A percentile compares a stretch with the other conserved stretches of the same genome.
These are phyloP conservation scores for Athalia cordata DNA, from an alignment of 2,888 invertebrate genomes.

Conservation along the genomic window DNA sequence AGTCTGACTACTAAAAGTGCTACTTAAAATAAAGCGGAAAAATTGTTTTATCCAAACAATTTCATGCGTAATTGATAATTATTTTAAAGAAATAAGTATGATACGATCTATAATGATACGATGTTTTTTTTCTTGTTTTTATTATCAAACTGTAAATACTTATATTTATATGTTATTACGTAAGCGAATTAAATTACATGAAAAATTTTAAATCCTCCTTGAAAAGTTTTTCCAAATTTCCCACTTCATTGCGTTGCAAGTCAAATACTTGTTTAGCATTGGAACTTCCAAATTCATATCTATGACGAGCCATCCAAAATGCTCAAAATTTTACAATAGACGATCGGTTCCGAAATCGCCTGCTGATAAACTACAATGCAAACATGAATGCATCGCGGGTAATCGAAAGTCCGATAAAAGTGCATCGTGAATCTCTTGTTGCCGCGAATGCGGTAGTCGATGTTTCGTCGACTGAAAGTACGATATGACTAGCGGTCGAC, in stretches of 20 bases:
- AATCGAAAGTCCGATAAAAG: no score
- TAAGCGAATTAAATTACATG: conserved; percentile 26
- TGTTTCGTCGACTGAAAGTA: no score
- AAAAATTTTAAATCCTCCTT: not conserved
- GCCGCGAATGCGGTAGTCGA: no score
- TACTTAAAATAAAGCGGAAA: conserved; percentile 25
- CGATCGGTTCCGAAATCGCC: no score
- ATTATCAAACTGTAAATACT: conserved; percentile 22
- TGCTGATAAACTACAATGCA: no score
- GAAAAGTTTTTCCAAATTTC: not conserved
- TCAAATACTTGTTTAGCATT: no score
- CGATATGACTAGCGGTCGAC: no score
- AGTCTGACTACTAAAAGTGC: conserved; percentile 37
- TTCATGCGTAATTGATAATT: not conserved
- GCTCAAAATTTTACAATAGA: no score
- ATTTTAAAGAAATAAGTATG: not conserved
- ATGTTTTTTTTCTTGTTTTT: not conserved
- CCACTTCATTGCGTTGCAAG: not conserved
- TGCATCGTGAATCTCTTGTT: no score
- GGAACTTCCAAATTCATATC: no score
- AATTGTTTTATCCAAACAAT: conserved; percentile 7
- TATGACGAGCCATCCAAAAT: no score
- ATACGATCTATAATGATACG: not conserved
- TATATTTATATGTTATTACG: conserved; percentile 17
- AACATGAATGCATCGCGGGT: no score